These are phyloP conservation scores for Haliclona indistincta DNA, from an alignment of 37 sponge, comb jelly and placozoan species.

Conservation along the genomic window DNA sequence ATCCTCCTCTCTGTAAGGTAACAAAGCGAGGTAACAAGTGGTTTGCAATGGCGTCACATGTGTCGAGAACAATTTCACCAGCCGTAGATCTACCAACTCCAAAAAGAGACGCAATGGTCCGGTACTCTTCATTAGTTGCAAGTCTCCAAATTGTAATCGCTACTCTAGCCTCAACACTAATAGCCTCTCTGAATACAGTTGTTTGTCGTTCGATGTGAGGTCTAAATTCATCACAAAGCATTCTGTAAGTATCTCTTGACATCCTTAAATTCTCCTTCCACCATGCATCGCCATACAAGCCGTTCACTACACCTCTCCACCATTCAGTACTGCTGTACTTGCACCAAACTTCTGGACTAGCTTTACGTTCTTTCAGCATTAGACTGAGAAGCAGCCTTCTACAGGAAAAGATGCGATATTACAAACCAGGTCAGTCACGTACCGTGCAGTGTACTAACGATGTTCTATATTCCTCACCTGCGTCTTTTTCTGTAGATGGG, in stretches of 20 bases:
- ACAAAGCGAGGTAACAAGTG: slow-evolving; percentile 28
- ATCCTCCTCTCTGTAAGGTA: no score
- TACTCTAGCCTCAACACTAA: slow-evolving; percentile 18
- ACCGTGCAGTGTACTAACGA: no score
- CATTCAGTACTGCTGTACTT: no score
- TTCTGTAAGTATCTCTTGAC: background rate
- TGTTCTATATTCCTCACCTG: no score
- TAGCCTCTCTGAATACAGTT: slow-evolving; percentile 8
- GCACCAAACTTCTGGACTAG: no score
- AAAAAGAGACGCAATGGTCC: slow-evolving; percentile 30
- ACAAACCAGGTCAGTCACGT: no score
- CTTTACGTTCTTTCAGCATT: no score
- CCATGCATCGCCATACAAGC: slow-evolving; percentile 6
- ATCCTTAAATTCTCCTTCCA: slow-evolving; percentile 21
- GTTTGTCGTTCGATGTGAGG: background rate
- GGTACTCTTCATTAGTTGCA: slow-evolving; percentile 44
- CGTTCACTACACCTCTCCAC: no score
- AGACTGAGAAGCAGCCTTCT: no score
- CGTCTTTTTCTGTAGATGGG: no score
- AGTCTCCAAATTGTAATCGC: slow-evolving; percentile 56
- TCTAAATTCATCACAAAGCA: background rate
- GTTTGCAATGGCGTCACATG: slow-evolving; percentile 28
- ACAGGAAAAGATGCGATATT: no score
- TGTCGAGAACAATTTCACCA: slow-evolving; percentile 25
- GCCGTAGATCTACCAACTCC: slow-evolving; percentile 41